These are phyloP conservation scores for Epinephelus lanceolatus DNA, from an alignment of 2,113 vertebrate species.

Conservation along the genomic window DNA sequence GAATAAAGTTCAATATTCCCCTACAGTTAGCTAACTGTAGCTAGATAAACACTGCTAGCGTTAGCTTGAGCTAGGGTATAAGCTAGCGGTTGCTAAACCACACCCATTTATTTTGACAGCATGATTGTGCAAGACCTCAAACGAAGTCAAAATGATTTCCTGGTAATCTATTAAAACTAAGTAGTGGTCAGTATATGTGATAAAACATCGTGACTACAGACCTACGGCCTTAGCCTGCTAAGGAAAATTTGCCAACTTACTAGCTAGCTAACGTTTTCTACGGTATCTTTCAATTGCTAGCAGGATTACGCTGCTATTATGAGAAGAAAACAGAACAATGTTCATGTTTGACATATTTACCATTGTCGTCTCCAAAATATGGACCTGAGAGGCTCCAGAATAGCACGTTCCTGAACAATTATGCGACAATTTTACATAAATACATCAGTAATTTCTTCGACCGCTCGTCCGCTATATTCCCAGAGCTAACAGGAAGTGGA, in stretches of 20 bases:
- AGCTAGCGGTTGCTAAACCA: conserved; percentile 21
- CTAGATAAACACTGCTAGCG: background rate
- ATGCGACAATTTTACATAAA: conserved; percentile 53
- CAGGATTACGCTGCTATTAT: background rate
- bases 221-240: background rate
- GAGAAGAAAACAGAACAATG: background rate
- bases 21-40: background rate
- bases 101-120: conserved; percentile 41
- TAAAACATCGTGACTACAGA: conserved; percentile 10
- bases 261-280: conserved; percentile 35
- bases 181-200: background rate
- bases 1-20: too few relatives aligned
- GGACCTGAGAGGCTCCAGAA: conserved; percentile 24
- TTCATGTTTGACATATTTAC: conserved; percentile 56
- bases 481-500: conserved; percentile 68
- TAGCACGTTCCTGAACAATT: conserved; percentile 40
- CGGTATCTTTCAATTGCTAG: conserved; percentile 27
- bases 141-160: background rate
- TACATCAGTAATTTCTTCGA: conserved; percentile 58
- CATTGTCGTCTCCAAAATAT: conserved; percentile 71
- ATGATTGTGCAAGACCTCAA: background rate
- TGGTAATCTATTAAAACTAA: accelerated
- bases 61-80: conserved; percentile 15
- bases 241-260: conserved; percentile 12
- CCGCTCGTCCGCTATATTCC: conserved; percentile 73